Evolutionary conservation across 2,888 invertebrate species (phyloP).

Genomic region (Incurvaria masculella): DNA sequence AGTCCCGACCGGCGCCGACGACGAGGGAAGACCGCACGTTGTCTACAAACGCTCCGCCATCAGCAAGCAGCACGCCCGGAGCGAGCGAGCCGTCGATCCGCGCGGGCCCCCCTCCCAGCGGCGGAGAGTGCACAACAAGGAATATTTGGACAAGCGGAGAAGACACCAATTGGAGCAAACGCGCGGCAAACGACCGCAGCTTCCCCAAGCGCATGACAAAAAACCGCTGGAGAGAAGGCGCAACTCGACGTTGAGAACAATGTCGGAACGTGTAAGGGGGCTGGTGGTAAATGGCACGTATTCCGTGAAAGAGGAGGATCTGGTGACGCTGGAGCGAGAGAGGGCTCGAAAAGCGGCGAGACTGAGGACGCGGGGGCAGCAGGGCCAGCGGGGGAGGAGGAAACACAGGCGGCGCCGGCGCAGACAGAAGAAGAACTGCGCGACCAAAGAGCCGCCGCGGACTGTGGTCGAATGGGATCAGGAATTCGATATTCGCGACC

Average conservation of each 20-base stretch:
- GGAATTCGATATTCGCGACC: constrained; percentile 2
- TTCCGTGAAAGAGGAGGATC: not conserved
- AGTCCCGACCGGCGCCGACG: constrained; percentile 27
- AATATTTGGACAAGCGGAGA: not conserved
- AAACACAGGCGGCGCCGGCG: constrained; percentile 33
- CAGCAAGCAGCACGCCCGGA: constrained; percentile 32
- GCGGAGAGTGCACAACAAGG: not conserved
- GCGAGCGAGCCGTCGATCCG: constrained; percentile 17
- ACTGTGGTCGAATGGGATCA: constrained; percentile 30
- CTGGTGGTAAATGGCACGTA: not conserved
- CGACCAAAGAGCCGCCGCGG: constrained; percentile 43
- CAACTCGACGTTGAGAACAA: constrained; percentile 22
- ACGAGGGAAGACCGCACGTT: constrained; percentile 58
- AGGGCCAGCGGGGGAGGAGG: constrained; percentile 26
- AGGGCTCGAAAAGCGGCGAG: not conserved
- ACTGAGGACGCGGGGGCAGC: not conserved
- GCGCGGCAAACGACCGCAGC: not conserved
- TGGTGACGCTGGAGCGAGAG: not conserved
- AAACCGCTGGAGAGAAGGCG: constrained; percentile 24
- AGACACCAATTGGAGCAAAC: not conserved
- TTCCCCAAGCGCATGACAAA: constrained; percentile 19
- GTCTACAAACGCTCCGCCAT: constrained; percentile 66
- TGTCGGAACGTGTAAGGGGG: not conserved
- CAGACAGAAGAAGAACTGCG: constrained; percentile 41
- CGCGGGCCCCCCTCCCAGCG: not conserved